Base-by-base conservation (phyloP, 2,888 invertebrate species). In the Taphrorychus bicolor region DNA sequence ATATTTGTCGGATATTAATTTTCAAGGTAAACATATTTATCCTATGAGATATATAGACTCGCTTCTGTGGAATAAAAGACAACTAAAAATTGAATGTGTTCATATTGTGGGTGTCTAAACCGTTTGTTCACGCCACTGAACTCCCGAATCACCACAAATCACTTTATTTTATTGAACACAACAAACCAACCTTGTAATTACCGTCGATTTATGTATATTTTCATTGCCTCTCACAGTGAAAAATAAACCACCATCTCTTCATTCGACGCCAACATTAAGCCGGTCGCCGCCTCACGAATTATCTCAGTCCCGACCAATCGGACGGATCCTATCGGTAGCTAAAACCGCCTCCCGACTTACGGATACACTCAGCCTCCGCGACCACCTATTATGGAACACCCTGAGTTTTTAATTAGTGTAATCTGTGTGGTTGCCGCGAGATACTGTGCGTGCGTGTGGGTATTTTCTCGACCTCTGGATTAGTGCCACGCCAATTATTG, bases 261-360 rank as follows among this genome's bases (percentile, higher is more conserved):
- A 64, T 59, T 66, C 72, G 70, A 59, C 66, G 62, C 49, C 51
- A 63, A 60, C 59, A 61, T 62, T 62, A 17, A 7, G 16, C 60
- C 53, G 71, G 71, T 70, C 69, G 64, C 73, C 75, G 75, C 73
- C 75, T 75, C 66, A 70, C 71, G 70, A 69, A 71, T 72, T 16
- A 73, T 71, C 62, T 57, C 66, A 65, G 51, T 68, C 67, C 65
- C 70, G 71, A 70, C 76, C 76, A 76, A 76, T 76, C 72, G 71
- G 70, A 73, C 71, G 58, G 40, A 24, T 23, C 11, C 61, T 32
- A 52, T 73, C 70, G 62, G 71, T 48, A 64, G 69, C 65, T 64
- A 60, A 65, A 48, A 23, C 74, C 77, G 74, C 76, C 76, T 74
- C 76, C 76, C 77, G 72, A 67, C 66, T 70, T 68, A 63, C 68